These are phyloP conservation scores for Mimas tiliae DNA, from an alignment of 2,888 invertebrate genomes.

Conservation along the genomic window DNA sequence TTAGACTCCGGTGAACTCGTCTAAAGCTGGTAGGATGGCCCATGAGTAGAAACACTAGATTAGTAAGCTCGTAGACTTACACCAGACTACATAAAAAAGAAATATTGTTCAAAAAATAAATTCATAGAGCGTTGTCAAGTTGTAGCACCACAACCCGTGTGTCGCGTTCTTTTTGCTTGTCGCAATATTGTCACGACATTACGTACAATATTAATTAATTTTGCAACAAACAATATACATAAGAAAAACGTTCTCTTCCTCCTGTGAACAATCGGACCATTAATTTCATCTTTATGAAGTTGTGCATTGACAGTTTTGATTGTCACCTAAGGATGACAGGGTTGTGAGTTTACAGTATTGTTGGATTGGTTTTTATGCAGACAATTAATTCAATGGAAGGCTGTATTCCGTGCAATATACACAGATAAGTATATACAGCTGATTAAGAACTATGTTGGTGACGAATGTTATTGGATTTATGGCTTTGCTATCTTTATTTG, in stretches of 20 bases:
- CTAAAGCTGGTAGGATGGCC: too few species aligned
- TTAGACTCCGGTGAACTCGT: too few species aligned
- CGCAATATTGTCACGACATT: slow-evolving; percentile 6
- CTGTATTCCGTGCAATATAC: background rate
- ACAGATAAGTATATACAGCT: background rate
- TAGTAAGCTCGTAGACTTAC: too few species aligned
- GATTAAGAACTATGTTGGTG: too few species aligned
- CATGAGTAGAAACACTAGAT: too few species aligned
- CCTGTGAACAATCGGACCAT: slow-evolving; percentile 22
- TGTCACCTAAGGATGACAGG: slow-evolving; percentile 21
- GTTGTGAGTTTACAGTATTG: slow-evolving; percentile 1
- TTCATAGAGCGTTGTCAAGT: background rate
- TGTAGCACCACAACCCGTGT: background rate
- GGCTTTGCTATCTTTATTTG: too few species aligned
- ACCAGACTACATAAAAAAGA: too few species aligned
- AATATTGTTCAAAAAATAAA: too few species aligned
- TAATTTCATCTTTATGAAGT: slow-evolving; percentile 20
- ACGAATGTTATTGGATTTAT: too few species aligned
- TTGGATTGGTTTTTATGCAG: background rate
- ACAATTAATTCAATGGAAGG: background rate
- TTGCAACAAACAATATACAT: slow-evolving; percentile 19
- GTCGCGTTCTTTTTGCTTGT: background rate
- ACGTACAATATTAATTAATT: slow-evolving; percentile 21
- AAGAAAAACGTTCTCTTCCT: slow-evolving; percentile 19
- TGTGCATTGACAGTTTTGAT: slow-evolving; percentile 21